Evolutionary conservation across 2,113 vertebrate species (phyloP).

Genomic region (Mormyrus lacerda): DNA sequence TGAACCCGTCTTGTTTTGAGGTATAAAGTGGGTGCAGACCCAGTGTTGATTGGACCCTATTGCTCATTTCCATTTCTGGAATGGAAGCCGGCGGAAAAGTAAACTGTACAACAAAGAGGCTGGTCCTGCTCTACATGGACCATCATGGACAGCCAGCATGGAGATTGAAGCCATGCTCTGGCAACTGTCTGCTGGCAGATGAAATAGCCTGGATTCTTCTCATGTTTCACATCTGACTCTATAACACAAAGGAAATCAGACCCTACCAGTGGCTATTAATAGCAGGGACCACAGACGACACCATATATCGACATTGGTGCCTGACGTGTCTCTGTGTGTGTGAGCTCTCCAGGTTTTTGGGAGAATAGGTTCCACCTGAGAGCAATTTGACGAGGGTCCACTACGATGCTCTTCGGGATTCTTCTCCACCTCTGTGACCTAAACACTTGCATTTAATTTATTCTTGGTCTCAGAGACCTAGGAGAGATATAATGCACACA

Average conservation of each 20-base stretch:
- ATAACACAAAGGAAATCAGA: constrained; percentile 51
- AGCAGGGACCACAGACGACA: constrained; percentile 33
- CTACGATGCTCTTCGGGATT: neutral
- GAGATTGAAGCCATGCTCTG: neutral
- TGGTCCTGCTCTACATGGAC: neutral
- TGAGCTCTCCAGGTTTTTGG: neutral
- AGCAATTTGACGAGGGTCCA: neutral
- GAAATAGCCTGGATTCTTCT: constrained; percentile 33
- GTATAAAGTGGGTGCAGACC: neutral
- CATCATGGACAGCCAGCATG: constrained; percentile 6
- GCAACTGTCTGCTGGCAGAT: constrained; percentile 39
- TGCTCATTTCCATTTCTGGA: constrained; percentile 7
- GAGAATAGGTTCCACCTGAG: neutral
- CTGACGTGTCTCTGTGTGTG: neutral
- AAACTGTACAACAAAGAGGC: neutral
- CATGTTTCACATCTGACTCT: constrained; percentile 41
- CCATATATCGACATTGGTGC: constrained; percentile 28
- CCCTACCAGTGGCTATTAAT: constrained; percentile 45
- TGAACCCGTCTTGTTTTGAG: constrained; percentile 6
- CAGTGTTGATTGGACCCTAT: neutral
- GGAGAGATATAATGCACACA: neutral
- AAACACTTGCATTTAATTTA: neutral
- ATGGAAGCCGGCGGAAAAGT: neutral
- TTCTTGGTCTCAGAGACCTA: neutral
- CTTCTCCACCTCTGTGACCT: neutral